Evolutionary conservation across 1,140 invertebrate species (phyloP).

Genomic region (Solenopsis invicta): DNA sequence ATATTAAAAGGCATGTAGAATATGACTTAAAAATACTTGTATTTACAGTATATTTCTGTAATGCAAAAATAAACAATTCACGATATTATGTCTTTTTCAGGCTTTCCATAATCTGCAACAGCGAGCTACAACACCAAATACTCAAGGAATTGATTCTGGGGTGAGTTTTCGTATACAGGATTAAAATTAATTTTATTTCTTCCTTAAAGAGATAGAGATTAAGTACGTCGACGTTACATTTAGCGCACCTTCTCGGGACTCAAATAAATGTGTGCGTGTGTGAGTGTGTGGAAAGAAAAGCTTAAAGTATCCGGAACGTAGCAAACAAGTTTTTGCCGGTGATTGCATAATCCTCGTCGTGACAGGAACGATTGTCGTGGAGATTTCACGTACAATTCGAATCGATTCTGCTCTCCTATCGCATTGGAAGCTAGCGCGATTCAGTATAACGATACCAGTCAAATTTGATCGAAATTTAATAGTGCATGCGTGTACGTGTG

Average conservation of each 20-base stretch:
- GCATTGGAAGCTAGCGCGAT: neutral
- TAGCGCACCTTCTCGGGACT: neutral
- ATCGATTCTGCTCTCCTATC: neutral
- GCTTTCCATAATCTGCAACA: constrained; percentile 86
- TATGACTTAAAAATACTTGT: neutral
- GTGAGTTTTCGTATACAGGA: constrained; percentile 76
- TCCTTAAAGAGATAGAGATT: neutral
- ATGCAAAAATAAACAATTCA: constrained; percentile 22
- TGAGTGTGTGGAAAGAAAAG: constrained; percentile 12
- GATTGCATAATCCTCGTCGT: constrained; percentile 48
- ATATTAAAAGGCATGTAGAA: neutral
- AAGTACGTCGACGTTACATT: neutral
- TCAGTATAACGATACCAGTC: neutral
- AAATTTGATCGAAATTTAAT: constrained; percentile 50
- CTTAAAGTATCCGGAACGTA: constrained; percentile 42
- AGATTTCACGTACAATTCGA: neutral
- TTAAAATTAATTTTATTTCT: constrained; percentile 7
- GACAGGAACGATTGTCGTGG: constrained; percentile 28
- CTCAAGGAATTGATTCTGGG: constrained; percentile 86
- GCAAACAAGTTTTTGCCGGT: constrained; percentile 60
- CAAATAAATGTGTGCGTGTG: neutral
- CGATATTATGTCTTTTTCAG: constrained; percentile 75
- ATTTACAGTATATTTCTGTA: neutral
- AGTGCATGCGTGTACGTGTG: constrained; percentile 2
- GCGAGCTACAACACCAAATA: constrained; percentile 86